Conservation (phyloP, 2,888 invertebrate species). For the Thyatira batis region DNA sequence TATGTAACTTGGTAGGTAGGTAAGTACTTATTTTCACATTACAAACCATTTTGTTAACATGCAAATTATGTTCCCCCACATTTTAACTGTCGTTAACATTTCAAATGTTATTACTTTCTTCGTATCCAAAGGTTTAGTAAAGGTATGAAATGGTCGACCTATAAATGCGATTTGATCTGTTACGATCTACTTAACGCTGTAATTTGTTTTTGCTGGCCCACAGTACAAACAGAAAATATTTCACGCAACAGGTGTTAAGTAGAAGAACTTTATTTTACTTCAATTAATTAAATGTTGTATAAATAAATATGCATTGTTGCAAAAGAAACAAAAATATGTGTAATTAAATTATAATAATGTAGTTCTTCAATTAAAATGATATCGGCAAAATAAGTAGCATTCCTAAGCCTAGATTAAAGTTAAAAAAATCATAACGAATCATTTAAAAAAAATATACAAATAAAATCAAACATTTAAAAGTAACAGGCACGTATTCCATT, state of each 20-base stretch:
- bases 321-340: not conserved
- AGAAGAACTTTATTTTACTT: slow-evolving; percentile 37
- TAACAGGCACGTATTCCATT: slow-evolving; percentile 12
- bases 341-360: not conserved
- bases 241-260: slow-evolving; percentile 47
- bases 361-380: not conserved
- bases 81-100: not conserved
- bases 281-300: slow-evolving; percentile 21
- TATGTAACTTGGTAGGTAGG: slow-evolving; percentile 12
- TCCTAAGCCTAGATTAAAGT: not conserved
- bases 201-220: slow-evolving; percentile 40
- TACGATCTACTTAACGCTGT: slow-evolving; percentile 71
- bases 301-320: not conserved
- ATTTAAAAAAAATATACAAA: not conserved
- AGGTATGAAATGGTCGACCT: slow-evolving; percentile 56
- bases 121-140: slow-evolving; percentile 1
- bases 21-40: slow-evolving; percentile 34
- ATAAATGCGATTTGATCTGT: slow-evolving; percentile 71
- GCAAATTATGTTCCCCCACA: not conserved
- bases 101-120: not conserved
- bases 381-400: not conserved
- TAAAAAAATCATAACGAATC: too few species aligned
- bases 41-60: slow-evolving; percentile 10
- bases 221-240: slow-evolving; percentile 36
- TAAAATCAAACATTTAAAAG: slow-evolving; percentile 5